A percentile compares a stretch with the other conserved stretches of the same genome.
phyloP scores from a whole-genome alignment of 1,140 invertebrate species.

The Lordiphosa stackelbergi region DNA sequence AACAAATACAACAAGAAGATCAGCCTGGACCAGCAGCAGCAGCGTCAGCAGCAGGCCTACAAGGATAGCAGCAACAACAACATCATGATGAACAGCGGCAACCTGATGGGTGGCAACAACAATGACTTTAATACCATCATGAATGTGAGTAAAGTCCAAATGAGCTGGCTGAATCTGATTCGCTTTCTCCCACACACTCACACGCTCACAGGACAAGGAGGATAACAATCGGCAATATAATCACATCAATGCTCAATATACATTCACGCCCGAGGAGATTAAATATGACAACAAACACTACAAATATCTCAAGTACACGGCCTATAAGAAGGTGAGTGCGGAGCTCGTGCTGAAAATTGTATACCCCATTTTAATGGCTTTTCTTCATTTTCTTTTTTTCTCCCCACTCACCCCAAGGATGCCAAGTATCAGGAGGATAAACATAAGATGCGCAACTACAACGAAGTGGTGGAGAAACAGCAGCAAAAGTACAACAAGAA shows the following conservation, averaged over 20 bases:
- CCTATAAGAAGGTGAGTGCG: constrained; percentile 80
- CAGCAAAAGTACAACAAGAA: constrained; percentile 78
- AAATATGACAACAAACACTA: constrained; percentile 89
- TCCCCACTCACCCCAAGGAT: constrained; percentile 68
- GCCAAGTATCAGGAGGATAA: constrained; percentile 82
- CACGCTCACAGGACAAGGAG: constrained; percentile 64
- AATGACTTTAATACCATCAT: constrained; percentile 77
- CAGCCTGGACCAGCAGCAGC: constrained; percentile 75
- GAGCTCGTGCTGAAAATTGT: neutral
- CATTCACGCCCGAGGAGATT: constrained; percentile 86
- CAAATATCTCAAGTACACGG: constrained; percentile 87
- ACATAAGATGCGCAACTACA: constrained; percentile 82
- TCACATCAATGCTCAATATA: constrained; percentile 79
- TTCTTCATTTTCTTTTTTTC: no score
- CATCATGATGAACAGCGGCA: constrained; percentile 70
- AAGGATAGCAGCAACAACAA: constrained; percentile 75
- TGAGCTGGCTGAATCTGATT: neutral
- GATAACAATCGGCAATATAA: constrained; percentile 76
- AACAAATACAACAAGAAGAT: constrained; percentile 84
- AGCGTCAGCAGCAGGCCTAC: constrained; percentile 76
- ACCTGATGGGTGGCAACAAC: constrained; percentile 66
- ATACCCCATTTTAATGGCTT: neutral
- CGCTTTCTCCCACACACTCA: neutral
- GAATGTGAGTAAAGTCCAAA: constrained; percentile 57
- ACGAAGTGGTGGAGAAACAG: constrained; percentile 82